Percentiles rank a stretch among this genome's conserved stretches.
Evolutionary conservation across 2,113 vertebrate genomes (phyloP).

Genomic region (Trogon melanurus): DNA sequence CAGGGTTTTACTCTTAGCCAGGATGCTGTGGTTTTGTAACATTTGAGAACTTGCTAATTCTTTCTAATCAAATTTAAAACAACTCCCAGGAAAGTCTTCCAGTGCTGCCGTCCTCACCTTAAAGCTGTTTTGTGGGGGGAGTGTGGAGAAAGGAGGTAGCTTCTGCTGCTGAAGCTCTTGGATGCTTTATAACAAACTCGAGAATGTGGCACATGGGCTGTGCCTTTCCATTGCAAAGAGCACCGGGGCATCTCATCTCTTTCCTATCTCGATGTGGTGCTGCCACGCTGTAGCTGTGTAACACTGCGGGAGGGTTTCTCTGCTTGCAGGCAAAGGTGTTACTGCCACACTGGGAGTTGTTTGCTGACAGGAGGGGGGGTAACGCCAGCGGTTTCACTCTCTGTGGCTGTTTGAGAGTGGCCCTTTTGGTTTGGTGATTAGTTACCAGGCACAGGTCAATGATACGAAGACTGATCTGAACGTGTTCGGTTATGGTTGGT

Average conservation of each 20-base stretch:
- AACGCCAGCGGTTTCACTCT: background rate
- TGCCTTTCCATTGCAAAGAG: background rate
- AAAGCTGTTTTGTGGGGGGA: background rate
- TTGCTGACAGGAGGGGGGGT: background rate
- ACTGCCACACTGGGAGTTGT: accelerated
- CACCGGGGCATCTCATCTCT: background rate
- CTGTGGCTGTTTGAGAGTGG: background rate
- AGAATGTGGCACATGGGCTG: background rate
- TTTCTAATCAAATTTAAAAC: background rate
- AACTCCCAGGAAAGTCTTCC: background rate
- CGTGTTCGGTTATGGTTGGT: background rate
- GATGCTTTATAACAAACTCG: background rate
- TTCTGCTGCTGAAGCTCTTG: background rate
- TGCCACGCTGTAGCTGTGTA: background rate
- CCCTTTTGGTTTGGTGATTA: background rate
- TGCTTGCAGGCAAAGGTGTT: background rate
- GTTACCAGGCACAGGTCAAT: background rate
- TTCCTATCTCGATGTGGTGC: background rate
- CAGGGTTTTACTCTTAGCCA: background rate
- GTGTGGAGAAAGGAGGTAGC: background rate
- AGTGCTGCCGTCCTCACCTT: background rate
- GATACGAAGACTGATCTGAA: background rate
- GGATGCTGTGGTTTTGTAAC: background rate
- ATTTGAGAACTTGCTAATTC: background rate
- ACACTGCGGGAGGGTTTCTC: background rate